Base-by-base conservation (phyloP, 2,113 vertebrate genomes). In the Periophthalmodon schlosseri region DNA sequence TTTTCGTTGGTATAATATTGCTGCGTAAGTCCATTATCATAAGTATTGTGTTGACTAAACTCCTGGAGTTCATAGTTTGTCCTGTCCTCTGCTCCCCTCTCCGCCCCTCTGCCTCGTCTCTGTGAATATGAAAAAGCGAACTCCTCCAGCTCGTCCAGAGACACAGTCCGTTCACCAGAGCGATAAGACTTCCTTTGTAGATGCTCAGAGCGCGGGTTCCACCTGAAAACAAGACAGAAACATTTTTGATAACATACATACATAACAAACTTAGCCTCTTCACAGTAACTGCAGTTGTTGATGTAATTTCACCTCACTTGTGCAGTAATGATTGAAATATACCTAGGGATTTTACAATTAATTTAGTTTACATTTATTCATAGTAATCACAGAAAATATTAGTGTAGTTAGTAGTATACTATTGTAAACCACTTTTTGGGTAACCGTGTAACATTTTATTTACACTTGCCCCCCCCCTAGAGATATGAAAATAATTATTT, bases 121-220 rank as follows among this genome's bases (percentile, higher is more conserved):
- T 94, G 93, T 78, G 92, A 94, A 72, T 96, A 97, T 1, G 94
- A 93, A 75, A 94, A 93, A 6, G 96, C 95, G 36, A 97, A 96
- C 88, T 96, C 96, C 54, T 97, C 97, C 85, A 99, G 93, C 86
- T 99, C 97, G 0, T 98, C 97, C 91, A 98, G 94, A 6, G 97
- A 99, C 56, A 95, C 95, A 0, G 96, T 95, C 0, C 95, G 94
- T 72, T 94, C 94, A 0, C 93, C 93, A 1, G 94, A 79, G 0
- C 93, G 94, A 76, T 96, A 97, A 1, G 90, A 92, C 88, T 97
- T 99, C 7, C 97, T 95, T 14, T 97, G 95, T 79, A 98, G 87
- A 91, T 96, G 97, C 88, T 98, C 97, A 0, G 97, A 99, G 57
- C 96, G 96, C 75, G 96, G 95, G 77, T 97, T 96, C 92, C 95